Conservation (phyloP, 2,888 invertebrate genomes). For the Kryphioiulus occultus region DNA sequence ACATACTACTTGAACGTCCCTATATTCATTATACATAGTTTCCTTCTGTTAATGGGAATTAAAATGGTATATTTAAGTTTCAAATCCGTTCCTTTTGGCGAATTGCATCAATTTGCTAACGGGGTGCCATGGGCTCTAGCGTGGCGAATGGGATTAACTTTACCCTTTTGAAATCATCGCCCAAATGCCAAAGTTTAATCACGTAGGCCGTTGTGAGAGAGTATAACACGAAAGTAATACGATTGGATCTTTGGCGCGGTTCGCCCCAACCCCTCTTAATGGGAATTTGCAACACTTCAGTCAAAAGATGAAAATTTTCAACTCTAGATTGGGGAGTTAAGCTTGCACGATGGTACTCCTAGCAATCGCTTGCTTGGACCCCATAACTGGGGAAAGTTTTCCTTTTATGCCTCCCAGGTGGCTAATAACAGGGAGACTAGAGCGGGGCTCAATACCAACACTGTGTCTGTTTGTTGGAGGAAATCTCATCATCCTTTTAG, state of each 20-base stretch:
- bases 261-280: background rate
- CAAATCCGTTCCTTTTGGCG: background rate
- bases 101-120: background rate
- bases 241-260: constrained; percentile 4
- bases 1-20: no score
- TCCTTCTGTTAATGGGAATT: background rate
- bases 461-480: background rate
- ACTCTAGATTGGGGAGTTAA: constrained; percentile 12
- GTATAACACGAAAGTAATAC: background rate
- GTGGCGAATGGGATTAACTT: background rate
- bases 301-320: constrained; percentile 36
- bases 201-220: background rate
- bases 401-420: constrained; percentile 9
- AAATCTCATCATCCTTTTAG: constrained; percentile 35
- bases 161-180: background rate
- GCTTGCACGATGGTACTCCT: background rate
- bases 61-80: background rate
- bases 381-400: constrained; percentile 18
- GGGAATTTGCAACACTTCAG: background rate
- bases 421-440: background rate
- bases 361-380: background rate
- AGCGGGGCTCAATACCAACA: constrained; percentile 6
- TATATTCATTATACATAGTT: no score
- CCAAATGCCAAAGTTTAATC: constrained; percentile 9
- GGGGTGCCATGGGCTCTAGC: background rate